Evolutionary conservation across 2,113 vertebrate genomes (phyloP).

Genomic region (Syngnathus floridae): DNA sequence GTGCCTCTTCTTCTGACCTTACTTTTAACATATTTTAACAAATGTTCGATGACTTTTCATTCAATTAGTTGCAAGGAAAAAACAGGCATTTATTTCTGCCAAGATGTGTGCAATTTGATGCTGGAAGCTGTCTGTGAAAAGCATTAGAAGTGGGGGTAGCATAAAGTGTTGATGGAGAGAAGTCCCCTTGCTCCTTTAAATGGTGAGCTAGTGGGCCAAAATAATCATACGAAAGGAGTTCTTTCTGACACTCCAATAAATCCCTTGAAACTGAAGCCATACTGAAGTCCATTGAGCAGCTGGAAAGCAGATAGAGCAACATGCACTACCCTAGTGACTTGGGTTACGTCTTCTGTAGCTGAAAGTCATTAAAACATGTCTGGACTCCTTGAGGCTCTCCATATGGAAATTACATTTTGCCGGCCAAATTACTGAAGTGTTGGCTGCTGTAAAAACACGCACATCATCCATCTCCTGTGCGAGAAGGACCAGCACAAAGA

Average conservation of each 20-base stretch:
- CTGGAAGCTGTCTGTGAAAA: slow-evolving; percentile 55
- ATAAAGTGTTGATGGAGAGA: slow-evolving; percentile 39
- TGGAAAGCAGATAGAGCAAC: slow-evolving; percentile 37
- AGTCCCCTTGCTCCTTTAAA: slow-evolving; percentile 41
- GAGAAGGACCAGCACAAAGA: slow-evolving; percentile 5
- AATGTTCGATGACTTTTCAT: slow-evolving; percentile 23
- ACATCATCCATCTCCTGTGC: slow-evolving; percentile 16
- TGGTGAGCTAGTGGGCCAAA: slow-evolving; percentile 40
- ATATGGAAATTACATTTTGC: slow-evolving; percentile 61
- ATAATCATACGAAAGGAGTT: slow-evolving; percentile 41
- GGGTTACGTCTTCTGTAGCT: slow-evolving; percentile 52
- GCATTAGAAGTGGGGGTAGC: slow-evolving; percentile 41
- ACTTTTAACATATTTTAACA: slow-evolving; percentile 5
- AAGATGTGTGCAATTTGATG: slow-evolving; percentile 42
- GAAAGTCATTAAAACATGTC: slow-evolving; percentile 41
- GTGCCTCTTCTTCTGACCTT: slow-evolving; percentile 9
- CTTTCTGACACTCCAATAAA: slow-evolving; percentile 33
- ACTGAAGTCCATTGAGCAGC: slow-evolving; percentile 40
- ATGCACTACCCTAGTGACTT: slow-evolving; percentile 37
- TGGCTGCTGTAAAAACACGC: slow-evolving; percentile 17
- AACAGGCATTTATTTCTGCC: slow-evolving; percentile 16
- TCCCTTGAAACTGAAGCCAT: slow-evolving; percentile 42
- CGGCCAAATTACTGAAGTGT: slow-evolving; percentile 23
- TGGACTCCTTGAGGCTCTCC: slow-evolving; percentile 19
- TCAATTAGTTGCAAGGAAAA: slow-evolving; percentile 23